phyloP scores from a whole-genome alignment of 2,797 vertebrate genomes.

The Rhinophrynus dorsalis region DNA sequence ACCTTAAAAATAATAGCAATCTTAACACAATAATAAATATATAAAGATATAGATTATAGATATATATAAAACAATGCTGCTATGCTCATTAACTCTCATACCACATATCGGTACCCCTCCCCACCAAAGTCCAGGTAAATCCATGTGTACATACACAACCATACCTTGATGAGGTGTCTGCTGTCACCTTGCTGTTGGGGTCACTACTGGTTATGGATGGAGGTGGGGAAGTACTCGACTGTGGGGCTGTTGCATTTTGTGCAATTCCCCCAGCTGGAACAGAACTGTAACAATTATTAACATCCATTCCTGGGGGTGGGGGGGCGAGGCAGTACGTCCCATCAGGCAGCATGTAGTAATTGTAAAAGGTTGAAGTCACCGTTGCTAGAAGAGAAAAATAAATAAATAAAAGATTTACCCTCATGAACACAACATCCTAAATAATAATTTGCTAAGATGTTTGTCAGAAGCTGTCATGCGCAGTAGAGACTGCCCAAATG shows the following conservation, averaged over 20 bases:
- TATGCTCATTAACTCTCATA: too few species aligned
- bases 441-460: too few species aligned
- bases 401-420: not conserved
- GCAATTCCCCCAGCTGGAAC: conserved; percentile 75
- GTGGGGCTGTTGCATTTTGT: conserved; percentile 67
- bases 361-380: conserved; percentile 88
- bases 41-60: too few species aligned
- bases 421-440: not conserved
- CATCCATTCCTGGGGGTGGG: conserved; percentile 87
- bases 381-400: conserved; percentile 59
- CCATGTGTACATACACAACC: not conserved
- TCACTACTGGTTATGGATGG: conserved; percentile 63
- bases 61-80: too few species aligned
- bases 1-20: too few species aligned
- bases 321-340: conserved; percentile 92
- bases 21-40: too few species aligned
- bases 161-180: conserved; percentile 61
- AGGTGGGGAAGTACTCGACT: conserved; percentile 73
- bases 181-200: conserved; percentile 58
- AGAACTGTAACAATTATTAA: conserved; percentile 79
- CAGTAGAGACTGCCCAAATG: too few species aligned
- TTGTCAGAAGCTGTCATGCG: too few species aligned
- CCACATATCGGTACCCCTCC: too few species aligned
- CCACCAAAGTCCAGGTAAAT: too few species aligned
- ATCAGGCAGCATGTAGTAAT: conserved; percentile 96